These are phyloP conservation scores for Drosophila demipolita DNA, from an alignment of 2,888 invertebrate species.

Conservation along the genomic window DNA sequence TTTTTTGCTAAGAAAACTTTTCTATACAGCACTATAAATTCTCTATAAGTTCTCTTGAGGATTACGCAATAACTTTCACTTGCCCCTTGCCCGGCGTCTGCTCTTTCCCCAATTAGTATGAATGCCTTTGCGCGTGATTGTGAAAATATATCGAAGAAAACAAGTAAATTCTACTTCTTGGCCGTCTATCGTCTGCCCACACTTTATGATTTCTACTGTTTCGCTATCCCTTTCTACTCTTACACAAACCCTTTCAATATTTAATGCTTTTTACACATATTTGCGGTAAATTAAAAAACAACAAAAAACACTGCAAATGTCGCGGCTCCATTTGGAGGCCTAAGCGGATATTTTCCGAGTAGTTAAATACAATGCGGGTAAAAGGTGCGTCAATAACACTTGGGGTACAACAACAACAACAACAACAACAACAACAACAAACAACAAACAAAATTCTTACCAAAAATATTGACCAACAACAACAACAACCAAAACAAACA, in stretches of 20 bases:
- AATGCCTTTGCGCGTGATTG: conserved; percentile 52
- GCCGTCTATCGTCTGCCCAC: conserved; percentile 28
- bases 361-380: conserved; percentile 58
- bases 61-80: not conserved
- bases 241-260: conserved; percentile 44
- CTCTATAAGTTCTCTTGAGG: not conserved
- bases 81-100: conserved; percentile 9
- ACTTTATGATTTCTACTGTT: conserved; percentile 24
- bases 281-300: conserved; percentile 8
- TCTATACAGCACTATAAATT: not conserved
- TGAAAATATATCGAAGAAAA: conserved; percentile 44
- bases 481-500: conserved; percentile 45
- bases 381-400: conserved; percentile 80
- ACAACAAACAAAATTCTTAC: conserved; percentile 28
- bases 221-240: conserved; percentile 44
- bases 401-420: conserved; percentile 50
- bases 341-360: conserved; percentile 38
- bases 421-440: conserved; percentile 49
- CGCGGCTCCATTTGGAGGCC: conserved; percentile 38
- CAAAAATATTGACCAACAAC: conserved; percentile 64
- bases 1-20: not conserved
- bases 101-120: conserved; percentile 12
- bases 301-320: conserved; percentile 10
- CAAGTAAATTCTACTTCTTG: conserved; percentile 10
- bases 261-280: conserved; percentile 61